These are phyloP conservation scores for Sardina pilchardus DNA, from an alignment of 2,113 vertebrate species.

Conservation along the genomic window DNA sequence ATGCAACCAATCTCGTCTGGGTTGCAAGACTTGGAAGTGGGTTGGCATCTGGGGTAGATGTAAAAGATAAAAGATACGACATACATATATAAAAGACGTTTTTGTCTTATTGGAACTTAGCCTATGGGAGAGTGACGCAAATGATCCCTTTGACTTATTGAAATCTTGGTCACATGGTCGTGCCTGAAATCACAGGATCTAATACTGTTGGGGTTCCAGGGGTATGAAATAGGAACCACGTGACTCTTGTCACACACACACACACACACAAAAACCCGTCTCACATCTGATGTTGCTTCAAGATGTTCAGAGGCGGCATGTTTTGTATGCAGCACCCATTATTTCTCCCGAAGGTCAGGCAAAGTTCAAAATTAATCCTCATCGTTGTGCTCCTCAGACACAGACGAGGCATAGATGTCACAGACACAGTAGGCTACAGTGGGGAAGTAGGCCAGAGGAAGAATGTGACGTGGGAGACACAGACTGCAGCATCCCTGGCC, in stretches of 20 bases:
- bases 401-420: not conserved
- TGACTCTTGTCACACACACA: not conserved
- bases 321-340: not conserved
- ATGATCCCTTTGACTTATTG: not conserved
- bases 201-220: not conserved
- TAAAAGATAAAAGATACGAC: not conserved
- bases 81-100: not conserved
- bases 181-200: not conserved
- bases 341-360: not conserved
- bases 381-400: not conserved
- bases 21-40: not conserved
- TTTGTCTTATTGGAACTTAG: not conserved
- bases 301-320: not conserved
- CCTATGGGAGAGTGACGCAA: not conserved
- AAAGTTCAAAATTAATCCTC: not conserved
- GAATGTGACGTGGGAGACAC: not conserved
- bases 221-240: not conserved
- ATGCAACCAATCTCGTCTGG: not conserved
- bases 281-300: not conserved
- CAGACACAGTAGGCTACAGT: not conserved
- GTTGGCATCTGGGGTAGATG: not conserved
- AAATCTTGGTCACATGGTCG: not conserved
- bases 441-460: not conserved
- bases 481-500: not conserved
- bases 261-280: no score